Conservation (phyloP, 1,140 invertebrate species). For the Pemphigus obesinymphae region DNA sequence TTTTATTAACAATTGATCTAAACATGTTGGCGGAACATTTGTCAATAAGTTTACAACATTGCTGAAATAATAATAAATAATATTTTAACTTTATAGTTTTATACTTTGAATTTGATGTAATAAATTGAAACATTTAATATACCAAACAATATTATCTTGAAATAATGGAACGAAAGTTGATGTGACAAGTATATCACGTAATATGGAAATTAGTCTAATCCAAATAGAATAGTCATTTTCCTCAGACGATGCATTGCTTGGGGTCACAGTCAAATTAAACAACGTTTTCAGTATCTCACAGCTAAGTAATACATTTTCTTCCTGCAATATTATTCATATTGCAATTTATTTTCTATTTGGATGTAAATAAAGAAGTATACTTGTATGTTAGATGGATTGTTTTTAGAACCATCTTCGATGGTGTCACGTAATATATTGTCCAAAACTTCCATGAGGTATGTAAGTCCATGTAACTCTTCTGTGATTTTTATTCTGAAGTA, state of each 20-base stretch:
- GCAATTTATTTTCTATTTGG: not conserved
- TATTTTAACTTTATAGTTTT: not conserved
- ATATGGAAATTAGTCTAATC: constrained; percentile 65
- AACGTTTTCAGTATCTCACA: constrained; percentile 84
- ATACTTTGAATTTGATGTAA: not conserved
- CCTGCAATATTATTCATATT: constrained; percentile 50
- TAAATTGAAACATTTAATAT: constrained; percentile 46
- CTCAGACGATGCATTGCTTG: constrained; percentile 43
- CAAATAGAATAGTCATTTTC: constrained; percentile 68
- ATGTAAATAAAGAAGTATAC: not conserved
- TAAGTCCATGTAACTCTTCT: constrained; percentile 73
- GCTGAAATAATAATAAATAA: constrained; percentile 50
- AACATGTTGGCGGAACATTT: constrained; percentile 56
- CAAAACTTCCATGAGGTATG: constrained; percentile 72
- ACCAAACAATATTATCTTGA: constrained; percentile 67
- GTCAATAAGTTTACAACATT: constrained; percentile 60
- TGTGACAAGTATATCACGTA: constrained; percentile 67
- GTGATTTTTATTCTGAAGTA: constrained; percentile 61
- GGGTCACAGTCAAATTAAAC: constrained; percentile 70
- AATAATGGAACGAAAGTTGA: constrained; percentile 59
- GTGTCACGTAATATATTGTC: constrained; percentile 60
- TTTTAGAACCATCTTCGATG: constrained; percentile 11
- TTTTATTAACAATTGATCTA: constrained; percentile 55
- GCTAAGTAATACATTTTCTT: constrained; percentile 63
- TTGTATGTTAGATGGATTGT: not conserved